A percentile compares a stretch with the other conserved stretches of the same genome.
Conservation (phyloP, 2,888 invertebrate genomes). For the Sisyra nigra region DNA sequence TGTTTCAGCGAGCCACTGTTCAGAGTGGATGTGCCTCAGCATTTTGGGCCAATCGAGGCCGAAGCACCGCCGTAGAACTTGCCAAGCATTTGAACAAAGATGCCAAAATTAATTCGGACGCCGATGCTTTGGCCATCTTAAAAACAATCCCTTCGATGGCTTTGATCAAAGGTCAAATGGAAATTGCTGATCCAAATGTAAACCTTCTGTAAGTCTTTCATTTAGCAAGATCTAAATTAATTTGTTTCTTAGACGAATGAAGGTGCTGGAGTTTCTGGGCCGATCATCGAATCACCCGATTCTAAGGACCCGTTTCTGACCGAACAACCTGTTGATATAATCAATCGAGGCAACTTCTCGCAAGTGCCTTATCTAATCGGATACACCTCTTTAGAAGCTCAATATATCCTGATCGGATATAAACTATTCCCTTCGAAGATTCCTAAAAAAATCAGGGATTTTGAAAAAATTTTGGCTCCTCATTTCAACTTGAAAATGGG, state of each 20-base stretch:
- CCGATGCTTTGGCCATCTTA: neutral
- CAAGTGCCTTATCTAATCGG: slow-evolving; percentile 2
- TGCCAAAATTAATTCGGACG: neutral
- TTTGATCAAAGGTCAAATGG: slow-evolving; percentile 1
- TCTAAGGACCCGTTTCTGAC: neutral
- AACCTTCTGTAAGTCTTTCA: too few relatives aligned
- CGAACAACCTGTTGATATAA: neutral
- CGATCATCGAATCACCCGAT: neutral
- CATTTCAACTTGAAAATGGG: slow-evolving; percentile 1
- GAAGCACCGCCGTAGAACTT: neutral
- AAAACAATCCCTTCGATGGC: neutral
- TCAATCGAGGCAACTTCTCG: neutral
- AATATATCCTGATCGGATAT: neutral
- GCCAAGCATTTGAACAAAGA: neutral
- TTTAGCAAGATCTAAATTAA: too few relatives aligned
- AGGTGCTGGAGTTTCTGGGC: neutral
- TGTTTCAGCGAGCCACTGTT: neutral
- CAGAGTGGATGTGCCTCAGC: slow-evolving; percentile 1
- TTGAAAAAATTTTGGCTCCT: neutral
- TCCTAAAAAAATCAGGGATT: neutral
- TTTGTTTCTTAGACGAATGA: slow-evolving; percentile 2
- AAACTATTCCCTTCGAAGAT: neutral
- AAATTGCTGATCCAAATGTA: neutral
- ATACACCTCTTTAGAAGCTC: neutral
- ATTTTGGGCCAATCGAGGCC: slow-evolving; percentile 1